These are phyloP conservation scores for Sympetrum striolatum DNA, from an alignment of 2,888 invertebrate species.

Conservation along the genomic window DNA sequence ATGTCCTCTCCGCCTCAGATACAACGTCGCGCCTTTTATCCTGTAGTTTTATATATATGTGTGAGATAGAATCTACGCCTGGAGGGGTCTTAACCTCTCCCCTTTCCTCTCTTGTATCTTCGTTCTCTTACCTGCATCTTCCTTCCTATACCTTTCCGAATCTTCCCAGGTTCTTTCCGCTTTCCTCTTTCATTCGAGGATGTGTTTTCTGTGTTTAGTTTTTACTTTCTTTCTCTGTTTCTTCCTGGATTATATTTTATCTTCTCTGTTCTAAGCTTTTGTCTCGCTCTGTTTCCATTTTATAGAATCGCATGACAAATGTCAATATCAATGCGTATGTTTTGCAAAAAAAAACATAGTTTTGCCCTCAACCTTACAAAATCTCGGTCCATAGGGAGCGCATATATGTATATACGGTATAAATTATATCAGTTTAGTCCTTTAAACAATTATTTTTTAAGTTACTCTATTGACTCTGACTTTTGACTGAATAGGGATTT, in stretches of 20 bases:
- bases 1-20: constrained; percentile 17
- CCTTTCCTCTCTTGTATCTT: not conserved
- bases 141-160: not conserved
- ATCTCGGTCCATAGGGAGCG: no score
- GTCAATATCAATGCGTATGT: no score
- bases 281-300: not conserved
- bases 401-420: no score
- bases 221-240: not conserved
- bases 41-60: constrained; percentile 13
- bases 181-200: not conserved
- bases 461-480: no score
- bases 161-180: not conserved
- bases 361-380: no score
- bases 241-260: not conserved
- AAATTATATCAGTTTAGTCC: no score
- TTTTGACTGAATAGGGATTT: no score
- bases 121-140: not conserved
- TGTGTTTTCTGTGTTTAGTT: not conserved
- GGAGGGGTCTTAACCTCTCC: not conserved
- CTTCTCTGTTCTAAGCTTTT: not conserved
- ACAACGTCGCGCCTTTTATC: constrained; percentile 36
- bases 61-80: constrained; percentile 25
- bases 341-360: no score
- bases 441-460: no score
- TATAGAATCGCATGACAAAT: not conserved